Evolutionary conservation across 2,888 invertebrate genomes (phyloP), one percentile per base, ranked within the genome.

Genomic region (Catocala fraxini): DNA sequence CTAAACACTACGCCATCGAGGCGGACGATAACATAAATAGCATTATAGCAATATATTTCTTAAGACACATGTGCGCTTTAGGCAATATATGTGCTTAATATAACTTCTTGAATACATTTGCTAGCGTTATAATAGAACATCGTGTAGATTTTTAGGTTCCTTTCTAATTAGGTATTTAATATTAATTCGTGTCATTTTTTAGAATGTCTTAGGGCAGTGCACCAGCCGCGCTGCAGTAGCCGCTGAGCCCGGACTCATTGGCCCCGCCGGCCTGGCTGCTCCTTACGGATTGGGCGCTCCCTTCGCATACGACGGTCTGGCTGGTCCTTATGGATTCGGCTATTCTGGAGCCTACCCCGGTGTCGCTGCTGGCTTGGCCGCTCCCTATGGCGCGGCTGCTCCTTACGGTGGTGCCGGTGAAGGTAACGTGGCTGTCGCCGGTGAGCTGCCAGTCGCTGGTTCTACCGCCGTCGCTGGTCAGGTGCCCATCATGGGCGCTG

Each of bases 381-480:
- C 42, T n/a, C 42, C 42, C n/a, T 42, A 3, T 4, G 25, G 25
- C 4, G 25, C 25, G 12, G 46, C 51, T 63, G 68, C 54, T 47
- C 59, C 57, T 0, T 79, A 75, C 60, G 79, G 77, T 43, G 76
- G 77, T 39, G 60, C 57, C 46, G 82, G 80, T 12, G 65, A 74
- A 51, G 81, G 78, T 33, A 77, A 81, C 57, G 68, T 82, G 15
- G 75, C 69, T 6, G 81, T 81, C 47, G 69, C 66, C 15, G 82
- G 83, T 6, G 79, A 83, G 65, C 71, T 84, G 65, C 76, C 70
- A 10, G 77, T 84, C 35, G 69, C 65, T 52, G 84, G 84, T 11
- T 68, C 65, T 13, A 81, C 82, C 4, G 65, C 75, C 7, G 73
- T 84, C 34, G 71, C 73, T n/a, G 82, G 83, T 43, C 76, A 76